Base-by-base conservation (phyloP, 2,888 invertebrate genomes). In the Augochlorella aurata region DNA sequence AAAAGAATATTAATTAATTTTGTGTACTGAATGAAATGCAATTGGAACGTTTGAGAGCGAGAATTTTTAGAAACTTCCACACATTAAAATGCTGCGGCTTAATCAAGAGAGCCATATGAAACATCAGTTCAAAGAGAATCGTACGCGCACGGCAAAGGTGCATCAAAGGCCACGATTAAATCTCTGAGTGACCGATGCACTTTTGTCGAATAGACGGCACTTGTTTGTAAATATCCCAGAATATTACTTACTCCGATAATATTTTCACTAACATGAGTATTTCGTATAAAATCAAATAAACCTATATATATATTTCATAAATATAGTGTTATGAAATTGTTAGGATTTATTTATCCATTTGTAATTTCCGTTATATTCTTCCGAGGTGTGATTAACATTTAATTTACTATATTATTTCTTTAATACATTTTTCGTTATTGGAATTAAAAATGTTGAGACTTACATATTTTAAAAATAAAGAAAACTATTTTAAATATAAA, bases 121-220 rank as follows among this genome's bases (percentile, higher is more conserved):
- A 68, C 71, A 21, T 38, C 29, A 50, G 49, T 45, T 74, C 82
- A 82, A 81, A 81, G 82, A 49, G 82, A 81, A 71, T 81, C 54
- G 47, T 49, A n/a, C 80, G 68, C 21, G 21, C 21, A 21, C 52
- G 47, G 52, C 49, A 38, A 67, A n/a, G 52, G 29, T 75, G 70
- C 68, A 54, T 80, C 81, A 63, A 44, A 58, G 71, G 72, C 71
- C 49, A n/a, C 54, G 72, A 82, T 82, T 82, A 78, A 82, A 75
- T 76, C 71, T 74, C 52, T 71, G n/a, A 24, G 66, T 29, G 50
- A 38, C 52, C 67, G 74, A 44, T 52, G 21, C 45, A 16, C 45
- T 52, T 79, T 65, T 50, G 10, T 70, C 14, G 18, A 69, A 47
- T 16, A 16, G 12, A 24, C 45, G 5, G 10, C 18, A 52, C 16